phyloP scores from a whole-genome alignment of 2,888 invertebrate species.

The Idaea straminata region DNA sequence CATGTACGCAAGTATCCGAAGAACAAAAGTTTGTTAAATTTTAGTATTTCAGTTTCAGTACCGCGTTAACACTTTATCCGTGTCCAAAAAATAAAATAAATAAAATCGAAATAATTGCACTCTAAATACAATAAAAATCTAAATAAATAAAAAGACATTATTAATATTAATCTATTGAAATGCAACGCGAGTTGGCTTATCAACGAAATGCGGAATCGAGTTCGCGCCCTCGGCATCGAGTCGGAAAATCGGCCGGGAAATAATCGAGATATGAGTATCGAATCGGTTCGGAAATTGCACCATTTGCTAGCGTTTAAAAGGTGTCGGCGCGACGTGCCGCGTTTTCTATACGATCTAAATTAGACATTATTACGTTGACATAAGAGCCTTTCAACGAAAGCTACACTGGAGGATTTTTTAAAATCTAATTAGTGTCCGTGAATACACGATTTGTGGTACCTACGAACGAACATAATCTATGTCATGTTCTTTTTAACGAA shows the following conservation, averaged over 20 bases:
- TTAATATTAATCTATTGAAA: constrained; percentile 11
- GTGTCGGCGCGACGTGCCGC: constrained; percentile 32
- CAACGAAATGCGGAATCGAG: constrained; percentile 43
- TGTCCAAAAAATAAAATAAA: neutral
- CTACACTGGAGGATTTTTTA: neutral
- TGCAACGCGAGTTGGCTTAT: constrained; percentile 27
- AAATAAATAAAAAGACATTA: neutral
- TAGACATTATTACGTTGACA: neutral
- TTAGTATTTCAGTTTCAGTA: too few relatives aligned
- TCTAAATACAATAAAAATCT: neutral
- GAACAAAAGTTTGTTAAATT: too few relatives aligned
- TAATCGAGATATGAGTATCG: constrained; percentile 61
- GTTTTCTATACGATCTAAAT: constrained; percentile 6
- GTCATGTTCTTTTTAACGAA: too few relatives aligned
- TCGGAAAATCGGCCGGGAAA: constrained; percentile 59
- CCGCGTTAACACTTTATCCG: too few relatives aligned
- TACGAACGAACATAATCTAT: neutral
- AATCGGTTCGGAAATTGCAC: constrained; percentile 63
- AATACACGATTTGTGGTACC: neutral
- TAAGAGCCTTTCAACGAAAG: neutral
- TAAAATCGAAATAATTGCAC: neutral
- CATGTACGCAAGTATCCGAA: too few relatives aligned
- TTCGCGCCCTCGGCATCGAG: constrained; percentile 40
- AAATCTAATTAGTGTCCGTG: neutral
- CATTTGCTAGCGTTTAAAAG: constrained; percentile 62